Percentiles rank a stretch among this genome's conserved stretches.
These are phyloP conservation scores for Osedax frankpressi DNA, from an alignment of 2,888 invertebrate species.

Conservation along the genomic window DNA sequence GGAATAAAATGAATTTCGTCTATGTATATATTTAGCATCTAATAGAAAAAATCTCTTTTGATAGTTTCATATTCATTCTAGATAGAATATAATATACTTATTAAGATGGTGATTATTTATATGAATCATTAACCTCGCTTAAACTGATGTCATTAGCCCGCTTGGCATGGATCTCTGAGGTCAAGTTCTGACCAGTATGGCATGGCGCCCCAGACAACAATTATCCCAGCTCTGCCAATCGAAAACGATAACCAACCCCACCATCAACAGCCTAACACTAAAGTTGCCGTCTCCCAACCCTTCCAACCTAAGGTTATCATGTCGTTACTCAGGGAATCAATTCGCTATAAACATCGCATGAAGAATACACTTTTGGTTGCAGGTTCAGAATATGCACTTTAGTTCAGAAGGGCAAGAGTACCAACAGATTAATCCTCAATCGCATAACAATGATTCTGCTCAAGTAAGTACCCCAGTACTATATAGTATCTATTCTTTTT, in stretches of 20 bases:
- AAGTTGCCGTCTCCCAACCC: background rate
- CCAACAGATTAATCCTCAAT: conserved; percentile 21
- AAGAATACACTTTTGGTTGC: background rate
- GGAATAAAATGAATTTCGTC: no score
- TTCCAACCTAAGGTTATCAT: conserved; percentile 21
- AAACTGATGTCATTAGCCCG: no score
- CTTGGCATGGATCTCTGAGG: conserved; percentile 30
- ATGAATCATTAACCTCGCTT: no score
- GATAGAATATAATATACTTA: no score
- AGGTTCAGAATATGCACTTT: conserved; percentile 23
- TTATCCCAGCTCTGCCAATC: conserved; percentile 1
- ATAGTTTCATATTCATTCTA: no score
- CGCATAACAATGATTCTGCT: conserved; percentile 25
- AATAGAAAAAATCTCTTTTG: no score
- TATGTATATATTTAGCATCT: no score
- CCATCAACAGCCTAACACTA: background rate
- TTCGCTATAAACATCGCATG: background rate
- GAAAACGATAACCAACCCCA: background rate
- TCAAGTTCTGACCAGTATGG: conserved; percentile 19
- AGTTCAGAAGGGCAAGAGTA: conserved; percentile 23
- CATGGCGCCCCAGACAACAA: background rate
- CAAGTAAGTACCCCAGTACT: no score
- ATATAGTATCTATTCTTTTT: no score
- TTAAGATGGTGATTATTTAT: no score
- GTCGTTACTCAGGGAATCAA: no score